A percentile compares a stretch with the other conserved stretches of the same genome.
Evolutionary conservation across 1,140 invertebrate species (phyloP).

Genomic region (Microplitis mediator): DNA sequence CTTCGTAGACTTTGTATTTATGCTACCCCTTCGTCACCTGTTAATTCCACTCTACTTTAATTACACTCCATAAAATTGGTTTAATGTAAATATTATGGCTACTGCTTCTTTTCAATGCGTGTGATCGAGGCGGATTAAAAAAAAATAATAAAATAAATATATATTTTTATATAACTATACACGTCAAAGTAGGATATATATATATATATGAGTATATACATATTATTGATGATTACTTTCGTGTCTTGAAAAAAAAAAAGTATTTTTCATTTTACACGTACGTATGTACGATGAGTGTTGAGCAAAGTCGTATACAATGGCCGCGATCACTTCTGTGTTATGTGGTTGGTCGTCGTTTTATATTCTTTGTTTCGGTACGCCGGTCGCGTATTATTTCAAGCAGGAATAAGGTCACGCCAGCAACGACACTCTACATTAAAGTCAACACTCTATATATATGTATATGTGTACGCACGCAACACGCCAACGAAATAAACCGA

Average conservation of each 20-base stretch:
- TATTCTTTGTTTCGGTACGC: constrained; percentile 25
- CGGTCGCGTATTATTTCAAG: constrained; percentile 27
- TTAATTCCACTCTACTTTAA: no score
- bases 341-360: constrained; percentile 13
- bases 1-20: no score
- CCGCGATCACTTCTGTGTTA: constrained; percentile 5
- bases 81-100: no score
- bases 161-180: no score
- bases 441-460: not conserved
- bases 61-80: no score
- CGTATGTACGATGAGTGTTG: constrained; percentile 5
- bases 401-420: constrained; percentile 27
- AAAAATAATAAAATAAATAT: no score
- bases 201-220: no score
- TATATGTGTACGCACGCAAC: not conserved
- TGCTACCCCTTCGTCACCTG: no score
- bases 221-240: not conserved
- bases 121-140: no score
- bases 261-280: not conserved
- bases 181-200: no score
- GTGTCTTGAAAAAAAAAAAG: not conserved
- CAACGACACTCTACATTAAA: constrained; percentile 11
- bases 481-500: constrained; percentile 8
- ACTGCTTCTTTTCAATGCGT: no score
- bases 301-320: constrained; percentile 10